Percentiles rank a stretch among this genome's conserved stretches.
phyloP scores from a whole-genome alignment of 1,140 invertebrate genomes.

The Watersipora subatra region DNA sequence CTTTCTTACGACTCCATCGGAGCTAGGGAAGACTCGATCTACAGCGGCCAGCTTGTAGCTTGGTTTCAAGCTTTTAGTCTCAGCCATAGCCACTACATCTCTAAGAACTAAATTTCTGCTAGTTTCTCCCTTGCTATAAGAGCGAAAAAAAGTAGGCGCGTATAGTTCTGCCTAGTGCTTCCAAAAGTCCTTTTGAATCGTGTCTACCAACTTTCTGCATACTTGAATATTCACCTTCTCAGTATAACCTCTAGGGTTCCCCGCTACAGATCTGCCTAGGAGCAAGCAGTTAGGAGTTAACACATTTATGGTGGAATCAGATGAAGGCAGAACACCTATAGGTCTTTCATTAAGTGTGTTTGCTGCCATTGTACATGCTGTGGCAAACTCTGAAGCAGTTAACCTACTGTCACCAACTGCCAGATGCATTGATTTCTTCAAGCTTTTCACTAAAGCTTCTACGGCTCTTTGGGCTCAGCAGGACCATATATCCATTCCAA shows the following conservation, averaged over 20 bases:
- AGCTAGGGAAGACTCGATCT: background rate
- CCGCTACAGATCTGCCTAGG: background rate
- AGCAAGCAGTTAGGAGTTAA: background rate
- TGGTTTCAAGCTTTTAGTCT: background rate
- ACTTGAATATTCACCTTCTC: background rate
- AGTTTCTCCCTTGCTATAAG: background rate
- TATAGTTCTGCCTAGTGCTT: slow-evolving; percentile 4
- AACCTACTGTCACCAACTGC: background rate
- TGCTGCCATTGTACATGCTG: background rate
- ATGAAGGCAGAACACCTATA: background rate
- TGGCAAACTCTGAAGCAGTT: background rate
- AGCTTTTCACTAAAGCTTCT: background rate
- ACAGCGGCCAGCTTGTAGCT: background rate
- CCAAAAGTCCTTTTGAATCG: slow-evolving; percentile 1
- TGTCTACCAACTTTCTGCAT: background rate
- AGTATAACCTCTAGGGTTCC: background rate
- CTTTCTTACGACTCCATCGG: background rate
- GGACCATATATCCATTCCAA: background rate
- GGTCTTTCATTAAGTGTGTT: background rate
- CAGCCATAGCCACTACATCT: background rate
- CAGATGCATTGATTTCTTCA: background rate
- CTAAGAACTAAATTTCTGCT: background rate
- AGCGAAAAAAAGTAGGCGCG: background rate
- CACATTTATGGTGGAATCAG: background rate
- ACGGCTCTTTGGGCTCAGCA: background rate